phyloP scores from a whole-genome alignment of 2,888 invertebrate species.

The Clusia tigrina region DNA sequence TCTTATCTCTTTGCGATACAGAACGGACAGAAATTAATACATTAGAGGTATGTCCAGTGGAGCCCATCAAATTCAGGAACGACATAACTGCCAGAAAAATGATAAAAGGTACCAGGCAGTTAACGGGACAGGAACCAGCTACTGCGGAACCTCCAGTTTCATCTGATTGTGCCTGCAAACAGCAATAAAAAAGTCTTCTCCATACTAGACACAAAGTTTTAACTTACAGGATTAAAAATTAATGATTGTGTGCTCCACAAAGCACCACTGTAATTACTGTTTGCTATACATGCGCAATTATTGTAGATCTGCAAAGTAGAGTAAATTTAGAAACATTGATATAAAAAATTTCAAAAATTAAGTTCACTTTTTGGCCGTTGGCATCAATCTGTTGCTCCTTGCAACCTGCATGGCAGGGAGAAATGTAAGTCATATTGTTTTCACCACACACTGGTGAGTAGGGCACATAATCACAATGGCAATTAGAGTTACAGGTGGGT shows the following conservation, averaged over 20 bases:
- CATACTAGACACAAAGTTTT: too few species aligned
- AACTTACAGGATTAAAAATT: too few species aligned
- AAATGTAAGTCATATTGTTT: constrained; percentile 73
- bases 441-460: constrained; percentile 78
- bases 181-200: too few species aligned
- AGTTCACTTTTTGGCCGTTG: constrained; percentile 61
- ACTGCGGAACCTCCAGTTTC: constrained; percentile 62
- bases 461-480: constrained; percentile 74
- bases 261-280: constrained; percentile 19
- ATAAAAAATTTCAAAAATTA: too few species aligned
- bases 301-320: constrained; percentile 35
- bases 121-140: constrained; percentile 68
- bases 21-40: constrained; percentile 70
- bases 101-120: constrained; percentile 67
- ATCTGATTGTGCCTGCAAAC: too few species aligned
- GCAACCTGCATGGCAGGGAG: constrained; percentile 82
- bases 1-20: constrained; percentile 74
- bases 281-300: constrained; percentile 41
- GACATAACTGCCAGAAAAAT: constrained; percentile 67
- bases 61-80: constrained; percentile 67
- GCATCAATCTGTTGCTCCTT: constrained; percentile 52
- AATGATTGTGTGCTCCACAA: constrained; percentile 37
- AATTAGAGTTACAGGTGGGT: constrained; percentile 69
- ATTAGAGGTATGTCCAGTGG: constrained; percentile 69
- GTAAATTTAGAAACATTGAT: too few species aligned